These are phyloP conservation scores for Polymixis flavicincta DNA, from an alignment of 2,888 invertebrate genomes.

Conservation along the genomic window DNA sequence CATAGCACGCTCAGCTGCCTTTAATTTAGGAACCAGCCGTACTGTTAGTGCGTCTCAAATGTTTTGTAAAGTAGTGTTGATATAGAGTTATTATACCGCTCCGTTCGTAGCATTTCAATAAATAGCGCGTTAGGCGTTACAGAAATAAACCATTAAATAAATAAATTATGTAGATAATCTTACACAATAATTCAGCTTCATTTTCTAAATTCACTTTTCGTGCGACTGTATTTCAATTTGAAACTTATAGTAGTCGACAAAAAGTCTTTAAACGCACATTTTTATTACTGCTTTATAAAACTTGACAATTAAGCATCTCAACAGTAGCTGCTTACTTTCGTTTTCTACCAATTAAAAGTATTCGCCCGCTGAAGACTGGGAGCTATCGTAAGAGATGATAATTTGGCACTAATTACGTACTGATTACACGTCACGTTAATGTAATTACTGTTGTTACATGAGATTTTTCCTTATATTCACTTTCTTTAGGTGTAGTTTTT, in stretches of 20 bases:
- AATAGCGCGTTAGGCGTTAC: not conserved
- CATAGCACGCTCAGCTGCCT: too few species aligned
- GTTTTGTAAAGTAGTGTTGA: not conserved
- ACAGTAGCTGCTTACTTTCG: slow-evolving; percentile 64
- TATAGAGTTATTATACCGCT: not conserved
- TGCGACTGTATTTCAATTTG: slow-evolving; percentile 16
- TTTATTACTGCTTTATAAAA: slow-evolving; percentile 43
- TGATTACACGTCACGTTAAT: slow-evolving; percentile 52
- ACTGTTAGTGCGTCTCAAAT: too few species aligned
- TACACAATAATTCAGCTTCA: not conserved
- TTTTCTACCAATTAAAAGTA: slow-evolving; percentile 73
- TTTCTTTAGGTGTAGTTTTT: slow-evolving; percentile 42
- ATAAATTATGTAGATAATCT: not conserved
- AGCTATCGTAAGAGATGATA: slow-evolving; percentile 56
- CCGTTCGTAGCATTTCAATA: not conserved
- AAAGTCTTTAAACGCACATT: slow-evolving; percentile 21
- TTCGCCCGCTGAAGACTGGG: slow-evolving; percentile 50
- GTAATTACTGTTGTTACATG: slow-evolving; percentile 55
- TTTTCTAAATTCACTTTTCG: slow-evolving; percentile 15
- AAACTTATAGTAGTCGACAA: slow-evolving; percentile 14
- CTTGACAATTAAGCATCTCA: slow-evolving; percentile 52
- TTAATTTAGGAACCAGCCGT: too few species aligned
- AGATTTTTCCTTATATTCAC: slow-evolving; percentile 52
- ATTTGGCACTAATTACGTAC: slow-evolving; percentile 61
- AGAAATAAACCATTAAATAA: slow-evolving; percentile 3